Base-by-base conservation (phyloP, 2,797 vertebrate species). In the Salarias fasciatus region DNA sequence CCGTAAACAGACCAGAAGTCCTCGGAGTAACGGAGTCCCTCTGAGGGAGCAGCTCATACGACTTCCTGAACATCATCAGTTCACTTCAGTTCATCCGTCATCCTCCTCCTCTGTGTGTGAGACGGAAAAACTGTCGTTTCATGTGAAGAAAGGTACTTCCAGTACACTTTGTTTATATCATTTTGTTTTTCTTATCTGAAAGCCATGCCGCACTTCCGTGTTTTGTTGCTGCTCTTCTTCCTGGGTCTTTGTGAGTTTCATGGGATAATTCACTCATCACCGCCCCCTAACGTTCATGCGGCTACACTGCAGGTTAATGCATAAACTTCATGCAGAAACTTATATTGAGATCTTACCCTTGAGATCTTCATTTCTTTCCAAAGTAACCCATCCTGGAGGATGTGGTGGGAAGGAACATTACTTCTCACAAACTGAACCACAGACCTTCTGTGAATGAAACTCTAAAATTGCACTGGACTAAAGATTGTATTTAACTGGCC, bases 1-100 rank as follows among this genome's bases (percentile, higher is more conserved):
- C 80, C 51, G 85, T 77, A 24, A 91, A 92, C 75, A 94, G 72
- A 13, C 94, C 92, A 0, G 92, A 89, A 56, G 82, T 88, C 42
- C 18, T 24, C 18, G 18, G 2, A 24, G 65, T 44, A 30, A 50
- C 53, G 12, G 77, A 63, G 15, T 95, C 94, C 55, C 80, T 90
- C 72, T 94, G 82, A 3, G 91, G 88, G 24, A 97, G 84, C 30
- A 75, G 86, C 42, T 91, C 79, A 49, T 96, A 96, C 12, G 81
- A 69, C 51, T 52, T 84, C 3, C 80, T 64, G 24, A 94, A 93
- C 94, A 95, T 94, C 31, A 29, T 24, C 18, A 24, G 18, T 24
- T 24, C 18, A 24, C 33, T 6, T 35, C 33, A 35, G 6, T 3
- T 9, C 15, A 8, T 0, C 11, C 12, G n/a, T 24, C 18, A 11